A percentile compares a stretch with the other conserved stretches of the same genome.
Evolutionary conservation across 2,113 vertebrate species (phyloP).

Genomic region (Cryptomyrus ogoouensis): DNA sequence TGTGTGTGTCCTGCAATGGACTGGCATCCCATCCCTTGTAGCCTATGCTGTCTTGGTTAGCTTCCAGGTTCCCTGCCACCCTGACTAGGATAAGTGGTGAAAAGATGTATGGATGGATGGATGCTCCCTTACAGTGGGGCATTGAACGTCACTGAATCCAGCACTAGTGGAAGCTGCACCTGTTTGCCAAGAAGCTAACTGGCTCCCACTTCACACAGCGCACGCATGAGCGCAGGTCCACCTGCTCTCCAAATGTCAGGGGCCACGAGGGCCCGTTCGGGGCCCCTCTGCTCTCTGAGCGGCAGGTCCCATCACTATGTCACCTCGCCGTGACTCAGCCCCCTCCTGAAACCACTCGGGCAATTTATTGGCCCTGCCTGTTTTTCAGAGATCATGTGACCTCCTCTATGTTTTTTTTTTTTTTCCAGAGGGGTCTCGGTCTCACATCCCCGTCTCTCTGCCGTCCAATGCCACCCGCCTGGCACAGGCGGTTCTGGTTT

Average conservation of each 20-base stretch:
- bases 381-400: background rate
- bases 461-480: background rate
- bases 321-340: background rate
- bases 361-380: background rate
- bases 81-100: background rate
- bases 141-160: background rate
- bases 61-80: background rate
- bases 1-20: background rate
- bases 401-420: background rate
- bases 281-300: background rate
- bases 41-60: background rate
- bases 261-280: background rate
- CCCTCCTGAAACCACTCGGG: background rate
- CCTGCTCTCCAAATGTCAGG: background rate
- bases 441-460: background rate
- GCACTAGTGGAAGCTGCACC: background rate
- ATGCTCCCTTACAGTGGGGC: background rate
- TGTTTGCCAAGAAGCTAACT: background rate
- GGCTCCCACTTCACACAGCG: background rate
- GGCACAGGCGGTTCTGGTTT: background rate
- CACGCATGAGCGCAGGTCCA: background rate
- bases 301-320: background rate
- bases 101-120: background rate
- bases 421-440: background rate
- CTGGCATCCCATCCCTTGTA: background rate